Evolutionary conservation across 1,140 invertebrate genomes (phyloP).

Genomic region (Drosophila arizonae): DNA sequence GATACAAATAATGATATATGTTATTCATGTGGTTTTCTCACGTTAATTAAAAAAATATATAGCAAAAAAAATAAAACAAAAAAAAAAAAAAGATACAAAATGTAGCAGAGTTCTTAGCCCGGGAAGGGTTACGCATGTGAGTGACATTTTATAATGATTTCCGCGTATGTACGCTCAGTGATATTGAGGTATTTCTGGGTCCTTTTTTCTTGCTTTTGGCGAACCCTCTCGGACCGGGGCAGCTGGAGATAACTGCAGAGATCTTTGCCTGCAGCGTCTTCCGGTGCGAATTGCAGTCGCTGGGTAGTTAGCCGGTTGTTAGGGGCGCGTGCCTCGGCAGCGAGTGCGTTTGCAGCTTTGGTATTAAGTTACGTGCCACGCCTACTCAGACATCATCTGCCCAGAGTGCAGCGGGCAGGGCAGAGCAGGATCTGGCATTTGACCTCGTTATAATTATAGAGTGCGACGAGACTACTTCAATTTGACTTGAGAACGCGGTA

Average conservation of each 20-base stretch:
- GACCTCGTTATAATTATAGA: constrained; percentile 77
- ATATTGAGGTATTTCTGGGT: constrained; percentile 2
- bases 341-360: constrained; percentile 61
- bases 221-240: not conserved
- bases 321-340: constrained; percentile 53
- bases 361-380: constrained; percentile 70
- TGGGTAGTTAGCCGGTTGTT: not conserved
- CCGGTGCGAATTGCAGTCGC: constrained; percentile 69
- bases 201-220: not conserved
- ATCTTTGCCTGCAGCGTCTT: constrained; percentile 26
- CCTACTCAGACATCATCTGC: constrained; percentile 27
- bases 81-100: not conserved
- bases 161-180: not conserved
- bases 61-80: constrained; percentile 1
- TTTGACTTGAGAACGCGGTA: constrained; percentile 44
- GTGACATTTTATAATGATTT: constrained; percentile 38
- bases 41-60: constrained; percentile 59
- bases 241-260: constrained; percentile 32
- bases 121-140: constrained; percentile 40
- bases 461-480: constrained; percentile 55
- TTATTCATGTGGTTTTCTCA: constrained; percentile 53
- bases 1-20: constrained; percentile 7
- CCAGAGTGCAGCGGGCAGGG: constrained; percentile 21
- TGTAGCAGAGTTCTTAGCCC: not conserved
- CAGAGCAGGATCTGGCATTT: constrained; percentile 34